phyloP scores from a whole-genome alignment of 2,888 invertebrate species.

The Calliphora vomitoria region DNA sequence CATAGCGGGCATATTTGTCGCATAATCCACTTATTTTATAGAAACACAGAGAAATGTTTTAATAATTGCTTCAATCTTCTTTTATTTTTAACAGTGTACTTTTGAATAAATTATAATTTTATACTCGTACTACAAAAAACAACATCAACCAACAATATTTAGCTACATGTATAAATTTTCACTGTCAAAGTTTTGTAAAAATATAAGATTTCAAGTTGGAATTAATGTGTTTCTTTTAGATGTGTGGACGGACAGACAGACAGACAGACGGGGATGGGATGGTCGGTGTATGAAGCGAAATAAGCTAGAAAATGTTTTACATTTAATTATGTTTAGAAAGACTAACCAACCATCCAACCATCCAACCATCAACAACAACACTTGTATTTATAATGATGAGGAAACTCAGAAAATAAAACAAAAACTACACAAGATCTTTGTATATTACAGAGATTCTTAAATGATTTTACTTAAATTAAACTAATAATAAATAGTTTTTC shows the following conservation, averaged over 20 bases:
- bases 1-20: neutral
- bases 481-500: too few relatives aligned
- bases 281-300: conserved; percentile 22
- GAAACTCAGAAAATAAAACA: neutral
- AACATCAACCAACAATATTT: neutral
- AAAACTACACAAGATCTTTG: neutral
- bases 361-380: conserved; percentile 40
- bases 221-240: conserved; percentile 46
- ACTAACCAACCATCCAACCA: conserved; percentile 33
- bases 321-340: conserved; percentile 64
- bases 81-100: conserved; percentile 25
- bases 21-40: neutral
- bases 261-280: neutral
- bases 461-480: neutral
- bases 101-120: conserved; percentile 45
- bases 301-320: conserved; percentile 55
- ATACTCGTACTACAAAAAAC: conserved; percentile 11
- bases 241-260: neutral
- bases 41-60: neutral
- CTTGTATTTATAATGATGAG: conserved; percentile 12
- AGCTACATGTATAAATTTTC: conserved; percentile 56
- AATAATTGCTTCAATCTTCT: neutral
- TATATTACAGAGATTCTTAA: conserved; percentile 15
- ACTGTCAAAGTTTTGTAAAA: conserved; percentile 64
- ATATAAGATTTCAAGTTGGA: conserved; percentile 52